Evolutionary conservation across 2,888 invertebrate species (phyloP).

Genomic region (Glyphotaelius pellucidus): DNA sequence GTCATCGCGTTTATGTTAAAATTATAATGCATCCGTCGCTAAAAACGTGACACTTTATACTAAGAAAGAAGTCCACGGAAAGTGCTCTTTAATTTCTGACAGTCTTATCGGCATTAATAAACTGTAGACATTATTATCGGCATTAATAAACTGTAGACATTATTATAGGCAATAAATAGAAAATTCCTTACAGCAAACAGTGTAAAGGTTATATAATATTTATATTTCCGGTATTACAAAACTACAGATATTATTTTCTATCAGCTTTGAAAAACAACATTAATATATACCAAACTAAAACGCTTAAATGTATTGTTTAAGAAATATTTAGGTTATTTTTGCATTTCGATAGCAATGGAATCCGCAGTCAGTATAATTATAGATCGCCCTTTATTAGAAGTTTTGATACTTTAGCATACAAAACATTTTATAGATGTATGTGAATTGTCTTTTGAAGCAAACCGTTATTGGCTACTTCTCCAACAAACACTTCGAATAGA

Average conservation of each 20-base stretch:
- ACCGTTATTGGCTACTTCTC: background rate
- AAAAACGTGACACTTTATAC: background rate
- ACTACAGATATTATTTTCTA: background rate
- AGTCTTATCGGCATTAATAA: background rate
- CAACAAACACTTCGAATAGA: background rate
- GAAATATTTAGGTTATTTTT: background rate
- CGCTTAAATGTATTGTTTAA: background rate
- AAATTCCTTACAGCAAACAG: background rate
- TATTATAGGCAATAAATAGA: background rate
- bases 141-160: background rate
- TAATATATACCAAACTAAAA: background rate
- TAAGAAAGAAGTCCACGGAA: background rate
- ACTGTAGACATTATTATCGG: background rate
- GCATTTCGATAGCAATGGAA: background rate
- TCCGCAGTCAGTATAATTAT: background rate
- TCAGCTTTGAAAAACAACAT: background rate
- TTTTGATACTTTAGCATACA: background rate
- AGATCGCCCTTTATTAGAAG: background rate
- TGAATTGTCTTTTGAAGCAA: background rate
- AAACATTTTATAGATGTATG: background rate
- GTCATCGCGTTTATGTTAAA: background rate
- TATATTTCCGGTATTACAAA: background rate
- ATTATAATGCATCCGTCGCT: background rate
- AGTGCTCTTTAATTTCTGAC: background rate
- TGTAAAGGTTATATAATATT: background rate